Conservation (phyloP, 2,888 invertebrate genomes). For the Belgica antarctica region DNA sequence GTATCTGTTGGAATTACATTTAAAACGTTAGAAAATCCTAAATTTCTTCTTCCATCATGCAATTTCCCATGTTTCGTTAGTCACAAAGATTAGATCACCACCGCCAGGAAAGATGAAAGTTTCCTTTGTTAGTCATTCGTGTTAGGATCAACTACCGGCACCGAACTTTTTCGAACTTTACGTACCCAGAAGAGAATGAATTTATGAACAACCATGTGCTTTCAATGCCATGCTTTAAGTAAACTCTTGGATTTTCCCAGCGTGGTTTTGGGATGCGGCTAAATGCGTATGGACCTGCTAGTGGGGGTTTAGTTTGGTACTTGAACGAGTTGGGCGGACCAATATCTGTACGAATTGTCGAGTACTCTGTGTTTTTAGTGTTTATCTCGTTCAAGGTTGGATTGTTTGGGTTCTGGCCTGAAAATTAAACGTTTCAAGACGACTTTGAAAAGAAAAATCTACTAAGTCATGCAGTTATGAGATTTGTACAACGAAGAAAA, state of each 20-base stretch:
- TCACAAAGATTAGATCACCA: neutral
- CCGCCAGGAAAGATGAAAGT: neutral
- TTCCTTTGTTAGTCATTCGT: neutral
- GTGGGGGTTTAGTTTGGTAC: constrained; percentile 70
- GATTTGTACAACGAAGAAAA: too few relatives aligned
- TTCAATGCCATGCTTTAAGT: constrained; percentile 69
- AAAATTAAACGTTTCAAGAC: too few relatives aligned
- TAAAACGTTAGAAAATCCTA: neutral
- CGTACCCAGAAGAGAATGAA: constrained; percentile 69
- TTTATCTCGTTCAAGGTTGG: constrained; percentile 28
- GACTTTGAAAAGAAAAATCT: too few relatives aligned
- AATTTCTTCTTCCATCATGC: constrained; percentile 3
- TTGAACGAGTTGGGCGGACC: constrained; percentile 57
- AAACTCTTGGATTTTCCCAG: constrained; percentile 76
- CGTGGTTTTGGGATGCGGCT: constrained; percentile 80
- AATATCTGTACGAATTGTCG: constrained; percentile 50
- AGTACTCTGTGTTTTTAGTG: constrained; percentile 4
- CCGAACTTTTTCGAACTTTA: constrained; percentile 20
- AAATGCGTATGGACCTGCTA: constrained; percentile 88
- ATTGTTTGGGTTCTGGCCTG: constrained; percentile 8
- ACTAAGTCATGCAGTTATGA: too few relatives aligned
- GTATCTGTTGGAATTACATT: constrained; percentile 50
- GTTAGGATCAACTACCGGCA: neutral
- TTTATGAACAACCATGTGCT: constrained; percentile 83
- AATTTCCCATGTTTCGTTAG: neutral